phyloP scores from a whole-genome alignment of 2,888 invertebrate genomes.

The Invenusta paracnida region DNA sequence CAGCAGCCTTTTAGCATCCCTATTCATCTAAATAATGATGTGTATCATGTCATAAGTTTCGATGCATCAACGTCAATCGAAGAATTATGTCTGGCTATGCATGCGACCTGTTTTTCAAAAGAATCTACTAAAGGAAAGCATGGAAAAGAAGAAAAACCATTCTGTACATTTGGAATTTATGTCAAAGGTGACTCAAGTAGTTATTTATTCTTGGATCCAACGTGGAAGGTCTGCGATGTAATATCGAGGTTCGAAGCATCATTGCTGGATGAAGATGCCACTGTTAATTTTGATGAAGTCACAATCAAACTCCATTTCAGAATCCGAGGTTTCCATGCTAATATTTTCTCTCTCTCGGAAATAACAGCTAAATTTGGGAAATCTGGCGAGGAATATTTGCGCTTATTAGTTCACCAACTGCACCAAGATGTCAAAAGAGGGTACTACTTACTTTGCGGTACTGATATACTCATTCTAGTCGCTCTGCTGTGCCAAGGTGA shows the following conservation, averaged over 20 bases:
- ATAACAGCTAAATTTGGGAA: not conserved
- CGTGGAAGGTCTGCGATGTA: constrained; percentile 41
- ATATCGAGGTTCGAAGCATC: constrained; percentile 37
- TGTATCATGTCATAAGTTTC: constrained; percentile 41
- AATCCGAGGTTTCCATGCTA: not conserved
- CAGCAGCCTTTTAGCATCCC: constrained; percentile 41
- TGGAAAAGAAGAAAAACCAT: not conserved
- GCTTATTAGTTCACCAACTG: constrained; percentile 37
- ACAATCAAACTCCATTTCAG: not conserved
- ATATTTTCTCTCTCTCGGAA: not conserved
- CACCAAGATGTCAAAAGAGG: constrained; percentile 39
- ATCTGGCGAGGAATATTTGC: not conserved
- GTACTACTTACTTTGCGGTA: constrained; percentile 30
- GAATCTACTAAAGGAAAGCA: not conserved
- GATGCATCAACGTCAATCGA: constrained; percentile 32
- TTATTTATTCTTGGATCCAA: constrained; percentile 40
- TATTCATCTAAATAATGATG: constrained; percentile 36
- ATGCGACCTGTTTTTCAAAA: not conserved
- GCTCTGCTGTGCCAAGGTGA: constrained; percentile 39
- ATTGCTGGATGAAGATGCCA: not conserved
- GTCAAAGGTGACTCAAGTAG: constrained; percentile 21
- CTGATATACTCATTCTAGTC: constrained; percentile 29
- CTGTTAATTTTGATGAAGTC: not conserved
- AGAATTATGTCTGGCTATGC: constrained; percentile 25
- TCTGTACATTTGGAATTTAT: constrained; percentile 30